Base-by-base conservation (phyloP, 2,797 vertebrate species). In the Kryptopterus vitreolus region DNA sequence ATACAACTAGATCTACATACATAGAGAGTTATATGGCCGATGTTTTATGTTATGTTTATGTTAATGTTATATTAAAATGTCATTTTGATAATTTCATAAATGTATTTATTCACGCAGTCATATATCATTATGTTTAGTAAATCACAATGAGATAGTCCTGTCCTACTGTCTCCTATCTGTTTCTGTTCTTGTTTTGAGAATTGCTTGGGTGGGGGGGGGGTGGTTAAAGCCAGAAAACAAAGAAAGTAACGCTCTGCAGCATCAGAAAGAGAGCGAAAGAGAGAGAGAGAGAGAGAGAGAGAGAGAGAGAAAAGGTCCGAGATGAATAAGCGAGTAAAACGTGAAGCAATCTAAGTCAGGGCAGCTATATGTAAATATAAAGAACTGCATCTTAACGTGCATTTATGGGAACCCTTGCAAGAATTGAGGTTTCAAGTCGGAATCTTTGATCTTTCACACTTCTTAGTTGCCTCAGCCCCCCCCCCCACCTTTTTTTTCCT, bases 321-420 rank as follows among this genome's bases (percentile, higher is more conserved):
- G 78, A 48, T 71, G 72, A 80, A 74, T 57, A 76, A 80, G 66
- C 81, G 83, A 88, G 86, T 66, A 80, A 90, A 91, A 87, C 88
- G 53, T 94, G 95, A 96, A 93, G 96, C 96, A 95, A 93, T 94
- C 94, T 95, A 94, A 88, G 66, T 90, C 89, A 91, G 90, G 89
- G 93, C 98, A 98, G 97, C 97, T 98, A 96, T 98, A 98, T 98
- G 98, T 96, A 98, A 98, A 99, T 98, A 94, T 90, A 92, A 93
- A 91, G 89, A 91, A 92, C 94, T 94, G 92, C 82, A 82, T 82
- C 81, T 85, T 76, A 81, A 82, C 53, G 78, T 82, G 79, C 38
- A 73, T 75, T 26, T 80, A 78, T 77, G 65, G 66, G 65, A 18
- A 71, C 82, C 79, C 59, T 58, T 96, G 93, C 89, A 91, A 92